Conservation (phyloP, 2,888 invertebrate genomes). For the Serripes groenlandicus region DNA sequence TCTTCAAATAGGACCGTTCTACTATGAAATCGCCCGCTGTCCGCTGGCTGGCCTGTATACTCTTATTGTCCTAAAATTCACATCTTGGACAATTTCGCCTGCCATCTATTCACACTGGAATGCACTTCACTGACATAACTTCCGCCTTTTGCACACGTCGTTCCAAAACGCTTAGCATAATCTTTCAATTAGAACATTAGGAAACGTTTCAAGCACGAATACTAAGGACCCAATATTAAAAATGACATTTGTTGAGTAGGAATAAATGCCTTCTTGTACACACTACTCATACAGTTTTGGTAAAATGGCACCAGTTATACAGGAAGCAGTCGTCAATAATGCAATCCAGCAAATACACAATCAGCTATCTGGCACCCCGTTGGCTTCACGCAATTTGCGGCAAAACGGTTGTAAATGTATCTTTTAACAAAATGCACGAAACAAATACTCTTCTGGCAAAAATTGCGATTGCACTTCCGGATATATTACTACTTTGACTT, state of each 20-base stretch:
- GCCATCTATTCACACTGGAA: conserved; percentile 30
- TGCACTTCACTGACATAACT: background rate
- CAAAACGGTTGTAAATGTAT: too few species aligned
- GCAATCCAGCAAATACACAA: too few species aligned
- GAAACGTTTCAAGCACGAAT: conserved; percentile 25
- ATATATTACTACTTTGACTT: too few species aligned
- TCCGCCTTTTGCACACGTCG: background rate
- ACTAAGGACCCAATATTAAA: conserved; percentile 40
- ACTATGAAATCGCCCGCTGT: too few species aligned
- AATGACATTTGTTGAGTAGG: conserved; percentile 21
- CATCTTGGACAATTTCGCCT: conserved; percentile 10
- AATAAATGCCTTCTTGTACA: conserved; percentile 17
- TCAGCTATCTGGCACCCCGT: too few species aligned
- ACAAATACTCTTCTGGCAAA: too few species aligned
- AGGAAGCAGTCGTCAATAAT: background rate
- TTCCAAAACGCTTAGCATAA: conserved; percentile 4
- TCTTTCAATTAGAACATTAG: conserved; percentile 12
- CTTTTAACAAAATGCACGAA: too few species aligned
- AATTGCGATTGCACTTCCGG: too few species aligned
- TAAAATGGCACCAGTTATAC: conserved; percentile 19
- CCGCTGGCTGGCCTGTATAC: conserved; percentile 27
- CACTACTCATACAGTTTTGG: conserved; percentile 30
- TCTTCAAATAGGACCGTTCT: too few species aligned
- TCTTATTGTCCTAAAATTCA: conserved; percentile 22
- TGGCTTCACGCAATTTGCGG: too few species aligned